Evolutionary conservation across 2,797 vertebrate species (phyloP).

Genomic region (Oreochromis grahami): DNA sequence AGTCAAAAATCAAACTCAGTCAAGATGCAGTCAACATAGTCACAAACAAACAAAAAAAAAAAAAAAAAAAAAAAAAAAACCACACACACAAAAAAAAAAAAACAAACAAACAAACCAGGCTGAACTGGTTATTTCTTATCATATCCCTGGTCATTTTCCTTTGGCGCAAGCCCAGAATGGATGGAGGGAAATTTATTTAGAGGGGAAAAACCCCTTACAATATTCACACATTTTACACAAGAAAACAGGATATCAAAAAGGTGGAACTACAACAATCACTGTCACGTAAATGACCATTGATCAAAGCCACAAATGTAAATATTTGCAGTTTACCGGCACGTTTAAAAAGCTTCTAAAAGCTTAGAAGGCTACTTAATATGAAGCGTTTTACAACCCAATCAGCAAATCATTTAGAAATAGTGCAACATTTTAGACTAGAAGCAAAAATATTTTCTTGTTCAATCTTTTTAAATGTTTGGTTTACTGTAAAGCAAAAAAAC

Average conservation of each 20-base stretch:
- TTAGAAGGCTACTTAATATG: neutral
- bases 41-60: neutral
- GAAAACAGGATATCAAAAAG: neutral
- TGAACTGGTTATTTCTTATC: neutral
- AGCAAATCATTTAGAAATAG: neutral
- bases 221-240: neutral
- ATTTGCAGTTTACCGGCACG: neutral
- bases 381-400: neutral
- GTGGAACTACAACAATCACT: neutral
- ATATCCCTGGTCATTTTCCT: neutral
- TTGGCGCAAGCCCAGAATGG: neutral
- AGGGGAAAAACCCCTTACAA: neutral
- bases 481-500: neutral
- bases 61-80: too few relatives aligned
- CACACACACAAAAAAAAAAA: too few relatives aligned
- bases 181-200: neutral
- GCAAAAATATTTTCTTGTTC: neutral
- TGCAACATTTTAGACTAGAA: neutral
- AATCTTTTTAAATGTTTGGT: neutral
- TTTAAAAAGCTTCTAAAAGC: neutral
- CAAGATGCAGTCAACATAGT: neutral
- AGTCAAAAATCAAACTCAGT: conserved; percentile 53
- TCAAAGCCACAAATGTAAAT: neutral
- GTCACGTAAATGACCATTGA: neutral
- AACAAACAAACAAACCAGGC: rapidly evolving